Base-by-base conservation (phyloP, 1,140 invertebrate species). In the Asbolus verrucosus region DNA sequence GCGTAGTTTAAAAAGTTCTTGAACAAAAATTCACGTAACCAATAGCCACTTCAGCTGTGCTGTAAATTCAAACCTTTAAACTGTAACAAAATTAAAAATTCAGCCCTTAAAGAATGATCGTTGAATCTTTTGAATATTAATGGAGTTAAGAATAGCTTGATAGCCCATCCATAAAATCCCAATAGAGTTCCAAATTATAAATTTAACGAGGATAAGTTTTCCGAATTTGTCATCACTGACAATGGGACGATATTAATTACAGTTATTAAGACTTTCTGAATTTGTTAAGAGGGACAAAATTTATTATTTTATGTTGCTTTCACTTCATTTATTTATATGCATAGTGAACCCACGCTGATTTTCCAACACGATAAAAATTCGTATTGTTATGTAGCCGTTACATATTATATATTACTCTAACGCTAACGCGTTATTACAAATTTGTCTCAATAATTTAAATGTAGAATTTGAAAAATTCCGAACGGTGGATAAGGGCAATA, bases 401-500 rank as follows among this genome's bases (percentile, higher is more conserved):
- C 30, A 9, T 14, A 24, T 62, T 36, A 31, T 16, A 15, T 33
- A 31, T 62, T 63, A 41, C 13, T 39, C 41, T 41, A 63, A 19
- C 14, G 60, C 30, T n/a, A 24, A n/a, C 19, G 6, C 15, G 31
- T 63, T 19, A 41, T 63, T 39, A 63, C 39, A 63, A 54, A 54
- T 27, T 54, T 54, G 46, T 54, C 21, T 54, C 21, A 46, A 46
- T 46, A 19, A 46, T 46, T 46, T 46, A 46, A 46, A 46, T 46
- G 19, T 24, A 54, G 19, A 63, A 63, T 41, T 19, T 63, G 24
- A 63, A 63, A 41, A 62, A 62, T 62, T 38, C 36, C 13, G 9
- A 62, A 33, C 59, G 59, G 14, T 60, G 11, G 18, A 41, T 63
- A 63, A 63, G 21, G 24, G 11, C 33, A 63, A 63, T 63, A 63